Evolutionary conservation across 1,140 invertebrate species (phyloP).

Genomic region (Zeugodacus cucurbitae): DNA sequence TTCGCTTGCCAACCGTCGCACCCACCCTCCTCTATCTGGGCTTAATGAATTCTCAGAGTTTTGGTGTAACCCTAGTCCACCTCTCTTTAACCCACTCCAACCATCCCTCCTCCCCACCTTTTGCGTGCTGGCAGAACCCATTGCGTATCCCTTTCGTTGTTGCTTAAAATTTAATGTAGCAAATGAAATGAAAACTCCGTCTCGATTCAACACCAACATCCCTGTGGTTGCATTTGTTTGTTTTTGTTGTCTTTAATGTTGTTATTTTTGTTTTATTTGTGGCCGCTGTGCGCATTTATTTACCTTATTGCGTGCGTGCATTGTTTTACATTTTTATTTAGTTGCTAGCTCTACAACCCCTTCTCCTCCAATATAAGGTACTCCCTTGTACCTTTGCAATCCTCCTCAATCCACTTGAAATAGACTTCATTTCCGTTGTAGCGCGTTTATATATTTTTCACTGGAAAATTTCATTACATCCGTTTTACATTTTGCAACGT

Average conservation of each 20-base stretch:
- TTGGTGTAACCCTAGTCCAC: background rate
- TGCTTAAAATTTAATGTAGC: constrained; percentile 4
- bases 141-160: constrained; percentile 57
- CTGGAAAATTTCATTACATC: constrained; percentile 26
- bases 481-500: background rate
- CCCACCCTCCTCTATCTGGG: background rate
- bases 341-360: too few species aligned
- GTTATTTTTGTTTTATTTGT: background rate
- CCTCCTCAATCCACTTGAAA: background rate
- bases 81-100: background rate
- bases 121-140: background rate
- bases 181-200: background rate
- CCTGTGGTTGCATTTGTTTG: background rate
- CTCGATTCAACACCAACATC: background rate
- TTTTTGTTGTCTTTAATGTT: background rate
- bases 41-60: background rate
- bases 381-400: too few species aligned
- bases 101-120: background rate
- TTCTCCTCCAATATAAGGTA: too few species aligned
- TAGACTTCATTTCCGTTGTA: constrained; percentile 14
- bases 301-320: background rate
- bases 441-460: background rate
- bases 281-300: background rate
- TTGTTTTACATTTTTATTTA: background rate
- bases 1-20: background rate